A percentile compares a stretch with the other conserved stretches of the same genome.
Evolutionary conservation across 1,140 invertebrate species (phyloP).

Genomic region (Oppia nitens): DNA sequence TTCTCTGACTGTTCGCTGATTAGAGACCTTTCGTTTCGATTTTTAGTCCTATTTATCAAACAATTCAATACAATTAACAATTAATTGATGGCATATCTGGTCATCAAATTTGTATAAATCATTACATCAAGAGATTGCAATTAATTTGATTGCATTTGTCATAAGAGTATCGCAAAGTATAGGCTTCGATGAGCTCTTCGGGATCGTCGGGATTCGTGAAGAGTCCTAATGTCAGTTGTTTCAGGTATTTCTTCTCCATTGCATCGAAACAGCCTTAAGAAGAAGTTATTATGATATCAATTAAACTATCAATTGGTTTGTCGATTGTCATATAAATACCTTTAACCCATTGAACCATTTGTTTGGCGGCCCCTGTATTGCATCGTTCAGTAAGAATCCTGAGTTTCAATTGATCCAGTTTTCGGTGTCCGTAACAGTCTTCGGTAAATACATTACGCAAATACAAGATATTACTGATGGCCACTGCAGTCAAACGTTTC

Average conservation of each 20-base stretch:
- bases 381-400: background rate
- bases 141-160: too few species aligned
- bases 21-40: background rate
- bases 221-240: background rate
- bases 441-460: background rate
- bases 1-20: background rate
- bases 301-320: background rate
- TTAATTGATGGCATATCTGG: too few species aligned
- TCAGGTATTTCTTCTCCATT: background rate
- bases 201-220: background rate
- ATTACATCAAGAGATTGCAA: too few species aligned
- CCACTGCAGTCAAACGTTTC: background rate
- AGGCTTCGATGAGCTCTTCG: background rate
- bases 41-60: too few species aligned
- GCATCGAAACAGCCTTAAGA: background rate
- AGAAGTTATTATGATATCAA: background rate
- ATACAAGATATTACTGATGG: background rate
- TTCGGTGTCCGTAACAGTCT: background rate
- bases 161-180: background rate
- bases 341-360: background rate
- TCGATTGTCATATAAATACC: background rate
- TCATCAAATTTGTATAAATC: too few species aligned
- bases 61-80: too few species aligned
- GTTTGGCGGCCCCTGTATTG: background rate
- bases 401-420: background rate